Conservation (phyloP, 2,797 vertebrate species). For the Pipistrellus pygmaeus region DNA sequence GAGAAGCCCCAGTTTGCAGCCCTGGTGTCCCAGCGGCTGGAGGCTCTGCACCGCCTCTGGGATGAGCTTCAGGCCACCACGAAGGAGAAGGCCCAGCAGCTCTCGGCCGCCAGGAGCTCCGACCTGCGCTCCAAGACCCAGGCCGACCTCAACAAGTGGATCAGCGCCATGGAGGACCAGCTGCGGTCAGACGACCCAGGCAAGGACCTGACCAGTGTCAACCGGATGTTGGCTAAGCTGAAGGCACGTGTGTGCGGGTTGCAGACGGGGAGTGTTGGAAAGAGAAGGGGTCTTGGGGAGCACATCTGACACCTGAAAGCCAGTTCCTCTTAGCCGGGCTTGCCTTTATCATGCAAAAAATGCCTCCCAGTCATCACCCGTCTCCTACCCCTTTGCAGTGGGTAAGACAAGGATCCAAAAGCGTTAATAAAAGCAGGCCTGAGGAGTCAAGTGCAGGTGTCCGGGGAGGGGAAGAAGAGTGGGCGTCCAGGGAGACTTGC, state of each 20-base stretch:
- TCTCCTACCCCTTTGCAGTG: neutral
- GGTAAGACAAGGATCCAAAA: neutral
- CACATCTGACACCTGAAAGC: constrained; percentile 8
- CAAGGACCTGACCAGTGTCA: constrained; percentile 95
- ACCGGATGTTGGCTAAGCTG: constrained; percentile 95
- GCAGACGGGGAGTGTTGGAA: neutral
- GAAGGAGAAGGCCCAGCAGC: constrained; percentile 91
- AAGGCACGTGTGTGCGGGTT: constrained; percentile 87
- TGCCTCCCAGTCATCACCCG: neutral
- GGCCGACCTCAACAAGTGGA: constrained; percentile 93
- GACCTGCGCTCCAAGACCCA: constrained; percentile 94
- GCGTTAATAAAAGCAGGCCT: neutral
- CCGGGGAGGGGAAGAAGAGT: neutral
- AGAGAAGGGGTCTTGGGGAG: neutral
- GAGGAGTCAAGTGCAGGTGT: neutral
- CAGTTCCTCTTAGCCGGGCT: neutral
- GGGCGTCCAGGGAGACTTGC: neutral
- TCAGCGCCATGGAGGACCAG: constrained; percentile 92
- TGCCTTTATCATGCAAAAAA: neutral
- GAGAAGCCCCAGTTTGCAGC: constrained; percentile 92
- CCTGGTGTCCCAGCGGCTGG: constrained; percentile 89
- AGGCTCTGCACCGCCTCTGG: constrained; percentile 92
- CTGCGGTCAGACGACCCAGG: constrained; percentile 91
- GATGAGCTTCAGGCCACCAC: constrained; percentile 91
- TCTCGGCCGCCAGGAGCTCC: constrained; percentile 95